phyloP scores from a whole-genome alignment of 2,888 invertebrate species.

The Synergus laeviventris region DNA sequence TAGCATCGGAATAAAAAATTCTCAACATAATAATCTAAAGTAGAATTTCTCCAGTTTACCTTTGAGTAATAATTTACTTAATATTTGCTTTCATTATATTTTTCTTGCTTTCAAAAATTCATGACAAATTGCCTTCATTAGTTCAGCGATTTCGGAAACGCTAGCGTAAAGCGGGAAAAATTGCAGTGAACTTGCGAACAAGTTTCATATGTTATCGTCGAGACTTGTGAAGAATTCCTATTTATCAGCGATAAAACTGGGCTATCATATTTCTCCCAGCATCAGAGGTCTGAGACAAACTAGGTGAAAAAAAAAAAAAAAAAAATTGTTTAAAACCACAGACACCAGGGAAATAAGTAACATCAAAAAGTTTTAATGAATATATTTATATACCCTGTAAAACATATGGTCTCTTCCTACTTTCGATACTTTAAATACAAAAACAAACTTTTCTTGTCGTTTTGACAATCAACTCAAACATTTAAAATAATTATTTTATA shows the following conservation, averaged over 20 bases:
- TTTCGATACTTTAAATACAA: too few species aligned
- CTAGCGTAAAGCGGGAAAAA: conserved; percentile 11
- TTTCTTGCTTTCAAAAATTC: neutral
- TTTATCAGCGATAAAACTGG: conserved; percentile 37
- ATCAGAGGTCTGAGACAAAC: conserved; percentile 37
- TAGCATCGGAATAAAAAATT: neutral
- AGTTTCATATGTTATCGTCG: conserved; percentile 35
- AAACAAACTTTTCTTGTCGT: too few species aligned
- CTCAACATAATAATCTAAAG: neutral
- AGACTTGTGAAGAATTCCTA: conserved; percentile 34
- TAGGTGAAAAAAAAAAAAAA: neutral
- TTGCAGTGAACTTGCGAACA: conserved; percentile 34
- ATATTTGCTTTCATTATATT: neutral
- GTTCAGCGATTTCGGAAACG: conserved; percentile 28
- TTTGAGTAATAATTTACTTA: neutral
- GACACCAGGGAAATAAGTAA: conserved; percentile 33
- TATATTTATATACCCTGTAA: neutral
- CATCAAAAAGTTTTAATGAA: conserved; percentile 31
- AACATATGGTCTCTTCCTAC: neutral
- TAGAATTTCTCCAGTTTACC: neutral
- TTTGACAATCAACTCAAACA: neutral
- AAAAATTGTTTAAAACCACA: conserved; percentile 1
- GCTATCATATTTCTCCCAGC: conserved; percentile 28
- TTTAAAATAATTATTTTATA: neutral
- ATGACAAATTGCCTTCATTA: conserved; percentile 30